These are phyloP conservation scores for Misgurnus anguillicaudatus DNA, from an alignment of 2,113 vertebrate species.

Conservation along the genomic window DNA sequence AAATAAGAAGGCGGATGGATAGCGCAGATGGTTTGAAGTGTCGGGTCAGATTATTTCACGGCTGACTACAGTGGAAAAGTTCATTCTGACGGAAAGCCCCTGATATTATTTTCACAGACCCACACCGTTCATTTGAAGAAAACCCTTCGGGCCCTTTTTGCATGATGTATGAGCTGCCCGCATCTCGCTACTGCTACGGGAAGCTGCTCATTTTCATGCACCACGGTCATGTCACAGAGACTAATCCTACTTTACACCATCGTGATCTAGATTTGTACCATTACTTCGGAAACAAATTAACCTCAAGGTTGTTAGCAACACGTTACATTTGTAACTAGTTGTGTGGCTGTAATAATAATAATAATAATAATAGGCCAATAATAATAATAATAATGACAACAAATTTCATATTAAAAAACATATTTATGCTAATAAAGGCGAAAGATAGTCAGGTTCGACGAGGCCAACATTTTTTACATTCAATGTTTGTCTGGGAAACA, in stretches of 20 bases:
- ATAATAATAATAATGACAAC: background rate
- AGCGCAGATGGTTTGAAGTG: constrained; percentile 98
- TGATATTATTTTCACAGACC: constrained; percentile 96
- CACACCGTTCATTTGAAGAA: constrained; percentile 82
- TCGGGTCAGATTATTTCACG: constrained; percentile 97
- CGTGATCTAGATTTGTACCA: constrained; percentile 7
- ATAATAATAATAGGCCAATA: background rate
- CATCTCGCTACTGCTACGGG: constrained; percentile 73
- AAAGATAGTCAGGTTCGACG: too few relatives aligned
- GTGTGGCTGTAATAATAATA: background rate
- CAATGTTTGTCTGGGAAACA: background rate
- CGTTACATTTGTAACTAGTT: background rate
- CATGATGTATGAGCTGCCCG: constrained; percentile 86
- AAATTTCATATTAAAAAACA: background rate
- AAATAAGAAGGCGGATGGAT: constrained; percentile 99
- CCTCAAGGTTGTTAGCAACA: background rate
- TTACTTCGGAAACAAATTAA: background rate
- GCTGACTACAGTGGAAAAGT: constrained; percentile 92
- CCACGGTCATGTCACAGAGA: constrained; percentile 14
- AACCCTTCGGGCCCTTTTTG: constrained; percentile 80
- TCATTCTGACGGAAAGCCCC: constrained; percentile 95
- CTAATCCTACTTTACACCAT: constrained; percentile 4
- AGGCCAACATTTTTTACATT: background rate
- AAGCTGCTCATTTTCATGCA: constrained; percentile 83
- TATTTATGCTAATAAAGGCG: too few relatives aligned